Evolutionary conservation across 2,888 invertebrate genomes (phyloP).

Genomic region (Latrodectus elegans): DNA sequence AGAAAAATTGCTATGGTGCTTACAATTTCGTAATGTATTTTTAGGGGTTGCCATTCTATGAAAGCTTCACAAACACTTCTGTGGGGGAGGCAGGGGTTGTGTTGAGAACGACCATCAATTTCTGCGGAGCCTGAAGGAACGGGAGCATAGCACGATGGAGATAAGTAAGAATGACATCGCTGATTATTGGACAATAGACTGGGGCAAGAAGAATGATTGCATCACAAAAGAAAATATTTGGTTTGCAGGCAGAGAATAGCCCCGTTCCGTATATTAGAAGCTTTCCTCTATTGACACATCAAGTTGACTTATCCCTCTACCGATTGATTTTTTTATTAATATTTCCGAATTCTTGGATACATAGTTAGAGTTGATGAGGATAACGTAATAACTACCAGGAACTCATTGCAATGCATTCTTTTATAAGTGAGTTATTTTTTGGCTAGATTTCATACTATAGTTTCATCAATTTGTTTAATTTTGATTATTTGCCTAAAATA

Average conservation of each 20-base stretch:
- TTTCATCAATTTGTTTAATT: too few relatives aligned
- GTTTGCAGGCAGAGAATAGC: slow-evolving; percentile 5
- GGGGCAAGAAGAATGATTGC: slow-evolving; percentile 8
- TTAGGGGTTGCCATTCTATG: neutral
- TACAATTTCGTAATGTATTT: neutral
- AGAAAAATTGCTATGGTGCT: neutral
- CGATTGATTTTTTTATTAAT: too few relatives aligned
- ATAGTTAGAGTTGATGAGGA: too few relatives aligned
- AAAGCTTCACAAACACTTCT: neutral
- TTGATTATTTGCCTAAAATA: too few relatives aligned
- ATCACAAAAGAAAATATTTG: slow-evolving; percentile 18
- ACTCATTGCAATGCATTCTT: too few relatives aligned
- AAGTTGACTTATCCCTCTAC: neutral
- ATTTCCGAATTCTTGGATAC: too few relatives aligned
- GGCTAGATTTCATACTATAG: too few relatives aligned
- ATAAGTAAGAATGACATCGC: slow-evolving; percentile 48
- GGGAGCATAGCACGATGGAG: slow-evolving; percentile 21
- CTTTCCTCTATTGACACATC: neutral
- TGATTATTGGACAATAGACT: slow-evolving; percentile 55
- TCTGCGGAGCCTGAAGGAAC: slow-evolving; percentile 25
- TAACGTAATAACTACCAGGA: too few relatives aligned
- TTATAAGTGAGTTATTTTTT: too few relatives aligned
- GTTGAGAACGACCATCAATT: slow-evolving; percentile 40
- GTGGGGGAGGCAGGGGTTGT: neutral
- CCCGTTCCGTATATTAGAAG: neutral